phyloP scores from a whole-genome alignment of 37 sponge, comb jelly and placozoan species.

The Spongilla lacustris region DNA sequence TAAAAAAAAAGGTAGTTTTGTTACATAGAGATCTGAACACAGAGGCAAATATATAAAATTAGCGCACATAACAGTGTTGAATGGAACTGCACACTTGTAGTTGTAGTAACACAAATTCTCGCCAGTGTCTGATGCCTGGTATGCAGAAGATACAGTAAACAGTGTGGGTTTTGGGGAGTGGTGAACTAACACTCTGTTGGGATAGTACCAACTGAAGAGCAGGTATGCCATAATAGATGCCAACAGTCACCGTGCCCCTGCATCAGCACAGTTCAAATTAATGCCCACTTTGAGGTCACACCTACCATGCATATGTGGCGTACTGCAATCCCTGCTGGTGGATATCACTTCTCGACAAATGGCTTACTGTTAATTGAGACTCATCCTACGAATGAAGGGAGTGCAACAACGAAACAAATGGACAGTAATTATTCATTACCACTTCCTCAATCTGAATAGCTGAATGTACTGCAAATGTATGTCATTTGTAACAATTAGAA shows the following conservation, averaged over 20 bases:
- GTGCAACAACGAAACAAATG: not conserved
- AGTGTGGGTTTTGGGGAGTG: slow-evolving; percentile 31
- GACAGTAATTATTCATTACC: not conserved
- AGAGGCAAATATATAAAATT: too few relatives aligned
- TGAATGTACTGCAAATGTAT: not conserved
- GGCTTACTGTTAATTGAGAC: not conserved
- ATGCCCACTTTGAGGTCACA: not conserved
- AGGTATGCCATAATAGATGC: slow-evolving; percentile 42
- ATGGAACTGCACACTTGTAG: slow-evolving; percentile 61
- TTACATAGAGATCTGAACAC: too few relatives aligned
- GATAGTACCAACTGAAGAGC: slow-evolving; percentile 38
- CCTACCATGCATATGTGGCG: not conserved
- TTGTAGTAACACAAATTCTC: slow-evolving; percentile 89
- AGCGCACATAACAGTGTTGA: slow-evolving; percentile 3
- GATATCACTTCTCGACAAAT: not conserved
- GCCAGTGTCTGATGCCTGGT: not conserved
- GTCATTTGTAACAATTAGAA: not conserved
- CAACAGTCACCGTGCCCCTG: not conserved
- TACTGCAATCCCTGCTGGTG: not conserved
- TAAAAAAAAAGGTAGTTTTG: too few relatives aligned
- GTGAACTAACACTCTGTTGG: not conserved
- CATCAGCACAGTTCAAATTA: not conserved
- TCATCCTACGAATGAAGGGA: not conserved
- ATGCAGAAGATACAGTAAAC: slow-evolving; percentile 47
- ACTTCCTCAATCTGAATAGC: not conserved